Conservation (phyloP, 2,888 invertebrate genomes). For the Phalera bucephala region DNA sequence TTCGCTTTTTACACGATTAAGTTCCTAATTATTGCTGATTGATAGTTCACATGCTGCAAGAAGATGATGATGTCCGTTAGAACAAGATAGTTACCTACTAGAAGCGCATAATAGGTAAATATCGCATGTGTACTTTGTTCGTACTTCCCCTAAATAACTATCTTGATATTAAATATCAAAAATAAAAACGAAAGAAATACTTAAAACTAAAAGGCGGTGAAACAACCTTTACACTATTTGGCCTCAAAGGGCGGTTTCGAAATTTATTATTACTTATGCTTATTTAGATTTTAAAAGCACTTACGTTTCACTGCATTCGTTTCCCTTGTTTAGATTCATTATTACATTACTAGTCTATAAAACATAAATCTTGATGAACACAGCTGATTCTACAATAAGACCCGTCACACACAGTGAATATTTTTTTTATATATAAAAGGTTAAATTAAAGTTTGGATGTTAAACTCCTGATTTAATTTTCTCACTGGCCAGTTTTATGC, state of each 20-base stretch:
- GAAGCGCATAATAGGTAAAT: too few relatives aligned
- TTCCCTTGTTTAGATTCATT: conserved; percentile 58
- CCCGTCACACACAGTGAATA: too few relatives aligned
- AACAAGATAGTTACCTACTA: too few relatives aligned
- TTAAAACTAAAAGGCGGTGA: conserved; percentile 60
- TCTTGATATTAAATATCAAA: conserved; percentile 43
- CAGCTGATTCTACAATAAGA: conserved; percentile 1
- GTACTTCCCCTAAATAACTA: conserved; percentile 22
- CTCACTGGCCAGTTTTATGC: too few relatives aligned
- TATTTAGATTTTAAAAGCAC: conserved; percentile 27
- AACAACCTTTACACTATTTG: conserved; percentile 53
- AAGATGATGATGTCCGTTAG: too few relatives aligned
- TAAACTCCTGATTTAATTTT: too few relatives aligned
- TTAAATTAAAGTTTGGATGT: too few relatives aligned
- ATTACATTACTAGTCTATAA: conserved; percentile 29
- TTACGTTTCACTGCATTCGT: conserved; percentile 38
- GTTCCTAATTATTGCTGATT: background rate
- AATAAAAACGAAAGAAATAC: conserved; percentile 36
- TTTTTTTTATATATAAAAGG: too few relatives aligned
- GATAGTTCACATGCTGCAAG: too few relatives aligned
- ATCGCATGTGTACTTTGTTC: conserved; percentile 20
- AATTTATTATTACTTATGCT: background rate
- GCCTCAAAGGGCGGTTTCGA: conserved; percentile 37
- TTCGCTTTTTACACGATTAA: background rate
- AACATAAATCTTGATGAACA: conserved; percentile 1